phyloP scores from a whole-genome alignment of 2,797 vertebrate genomes.

The Acipenser oxyrinchus region DNA sequence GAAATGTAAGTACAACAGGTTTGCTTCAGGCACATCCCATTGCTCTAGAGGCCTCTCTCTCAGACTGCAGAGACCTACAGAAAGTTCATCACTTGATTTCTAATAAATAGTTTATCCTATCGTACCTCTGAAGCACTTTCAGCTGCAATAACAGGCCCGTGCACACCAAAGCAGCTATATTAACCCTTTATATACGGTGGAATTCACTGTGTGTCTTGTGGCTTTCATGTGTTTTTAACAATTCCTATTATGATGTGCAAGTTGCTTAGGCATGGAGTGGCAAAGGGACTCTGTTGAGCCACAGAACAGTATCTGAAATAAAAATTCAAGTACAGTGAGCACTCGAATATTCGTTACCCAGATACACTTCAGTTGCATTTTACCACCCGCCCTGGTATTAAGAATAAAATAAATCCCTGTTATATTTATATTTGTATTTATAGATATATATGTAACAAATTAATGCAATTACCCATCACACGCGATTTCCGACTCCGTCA shows the following conservation, averaged over 20 bases:
- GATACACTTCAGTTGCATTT: no score
- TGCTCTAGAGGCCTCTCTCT: background rate
- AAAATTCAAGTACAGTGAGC: background rate
- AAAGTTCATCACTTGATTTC: slow-evolving; percentile 6
- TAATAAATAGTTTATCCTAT: slow-evolving; percentile 11
- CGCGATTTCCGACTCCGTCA: no score
- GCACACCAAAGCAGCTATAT: background rate
- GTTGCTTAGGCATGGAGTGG: background rate
- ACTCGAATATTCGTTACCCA: no score
- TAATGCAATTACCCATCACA: no score
- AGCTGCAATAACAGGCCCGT: background rate
- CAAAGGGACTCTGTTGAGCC: background rate
- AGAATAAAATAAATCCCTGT: no score
- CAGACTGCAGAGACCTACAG: background rate
- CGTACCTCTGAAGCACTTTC: background rate
- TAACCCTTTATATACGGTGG: background rate
- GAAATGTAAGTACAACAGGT: background rate
- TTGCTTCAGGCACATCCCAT: background rate
- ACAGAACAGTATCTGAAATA: background rate
- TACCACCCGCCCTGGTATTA: no score
- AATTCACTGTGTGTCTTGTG: background rate
- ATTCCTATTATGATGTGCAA: background rate
- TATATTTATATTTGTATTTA: no score
- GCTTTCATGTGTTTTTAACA: background rate
- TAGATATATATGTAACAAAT: no score